Conservation (phyloP, 2,113 vertebrate species). For the Anthoscopus minutus region DNA sequence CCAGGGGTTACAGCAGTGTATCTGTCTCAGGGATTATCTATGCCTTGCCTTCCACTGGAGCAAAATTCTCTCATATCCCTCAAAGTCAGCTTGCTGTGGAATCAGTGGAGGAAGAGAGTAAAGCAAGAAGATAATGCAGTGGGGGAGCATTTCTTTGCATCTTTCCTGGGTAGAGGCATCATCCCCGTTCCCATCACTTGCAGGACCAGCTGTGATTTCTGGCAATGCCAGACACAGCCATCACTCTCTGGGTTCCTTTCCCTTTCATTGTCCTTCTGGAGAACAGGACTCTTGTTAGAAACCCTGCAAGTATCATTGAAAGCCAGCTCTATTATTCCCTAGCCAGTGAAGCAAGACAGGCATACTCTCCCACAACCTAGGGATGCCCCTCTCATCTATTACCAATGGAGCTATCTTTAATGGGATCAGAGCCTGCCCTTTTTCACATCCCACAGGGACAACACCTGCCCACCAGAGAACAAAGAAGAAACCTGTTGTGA, state of each 20-base stretch:
- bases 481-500: constrained; percentile 51
- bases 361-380: constrained; percentile 45
- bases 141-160: neutral
- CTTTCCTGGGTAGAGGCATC: neutral
- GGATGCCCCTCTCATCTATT: constrained; percentile 32
- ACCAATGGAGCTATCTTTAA: constrained; percentile 20
- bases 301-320: neutral
- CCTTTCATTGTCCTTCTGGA: constrained; percentile 35
- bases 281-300: constrained; percentile 39
- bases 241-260: constrained; percentile 19
- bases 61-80: neutral
- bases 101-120: neutral
- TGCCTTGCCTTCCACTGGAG: neutral
- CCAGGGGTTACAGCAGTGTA: neutral
- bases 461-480: constrained; percentile 44
- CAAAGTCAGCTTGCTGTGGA: neutral
- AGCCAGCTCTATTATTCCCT: constrained; percentile 49
- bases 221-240: neutral
- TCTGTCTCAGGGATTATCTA: neutral
- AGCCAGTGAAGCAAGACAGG: constrained; percentile 49
- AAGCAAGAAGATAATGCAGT: neutral
- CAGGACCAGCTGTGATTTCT: constrained; percentile 44
- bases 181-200: neutral
- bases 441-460: constrained; percentile 43
- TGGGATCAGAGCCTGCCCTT: constrained; percentile 51